These are phyloP conservation scores for Pachypsylla venusta DNA, from an alignment of 1,140 invertebrate genomes.

Conservation along the genomic window DNA sequence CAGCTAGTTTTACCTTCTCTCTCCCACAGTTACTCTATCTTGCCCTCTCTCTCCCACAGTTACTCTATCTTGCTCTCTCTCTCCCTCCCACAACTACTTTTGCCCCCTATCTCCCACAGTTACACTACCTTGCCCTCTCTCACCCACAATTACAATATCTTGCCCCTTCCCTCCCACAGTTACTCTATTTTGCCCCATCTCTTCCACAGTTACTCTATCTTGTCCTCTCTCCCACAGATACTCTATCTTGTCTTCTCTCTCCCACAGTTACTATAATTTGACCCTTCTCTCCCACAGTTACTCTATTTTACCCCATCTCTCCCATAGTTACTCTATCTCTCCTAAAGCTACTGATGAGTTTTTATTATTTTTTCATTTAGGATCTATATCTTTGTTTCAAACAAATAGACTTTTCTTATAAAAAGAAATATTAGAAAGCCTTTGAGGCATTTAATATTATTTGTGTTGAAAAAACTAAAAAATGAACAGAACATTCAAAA, in stretches of 20 bases:
- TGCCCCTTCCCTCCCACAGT: slow-evolving; percentile 23
- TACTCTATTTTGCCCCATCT: slow-evolving; percentile 24
- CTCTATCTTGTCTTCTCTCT: slow-evolving; percentile 21
- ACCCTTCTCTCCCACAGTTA: no score
- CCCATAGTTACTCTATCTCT: no score
- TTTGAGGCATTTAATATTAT: no score
- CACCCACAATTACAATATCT: slow-evolving; percentile 7
- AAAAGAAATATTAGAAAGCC: no score
- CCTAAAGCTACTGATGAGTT: no score
- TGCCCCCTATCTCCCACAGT: not conserved
- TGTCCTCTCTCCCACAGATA: slow-evolving; percentile 20
- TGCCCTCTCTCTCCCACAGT: not conserved
- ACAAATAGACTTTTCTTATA: no score
- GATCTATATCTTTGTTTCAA: no score
- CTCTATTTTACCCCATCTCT: no score
- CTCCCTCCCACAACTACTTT: not conserved
- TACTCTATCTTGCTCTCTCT: not conserved
- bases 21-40: not conserved
- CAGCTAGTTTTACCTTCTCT: slow-evolving; percentile 17
- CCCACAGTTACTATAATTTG: slow-evolving; percentile 10
- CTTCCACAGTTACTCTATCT: slow-evolving; percentile 25
- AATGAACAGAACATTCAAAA: no score
- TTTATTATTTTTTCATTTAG: no score
- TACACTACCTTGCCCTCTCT: not conserved
- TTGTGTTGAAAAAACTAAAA: no score